Percentiles rank a stretch among this genome's conserved stretches.
Conservation (phyloP, 1,140 invertebrate species). For the Oscheius sp. region DNA sequence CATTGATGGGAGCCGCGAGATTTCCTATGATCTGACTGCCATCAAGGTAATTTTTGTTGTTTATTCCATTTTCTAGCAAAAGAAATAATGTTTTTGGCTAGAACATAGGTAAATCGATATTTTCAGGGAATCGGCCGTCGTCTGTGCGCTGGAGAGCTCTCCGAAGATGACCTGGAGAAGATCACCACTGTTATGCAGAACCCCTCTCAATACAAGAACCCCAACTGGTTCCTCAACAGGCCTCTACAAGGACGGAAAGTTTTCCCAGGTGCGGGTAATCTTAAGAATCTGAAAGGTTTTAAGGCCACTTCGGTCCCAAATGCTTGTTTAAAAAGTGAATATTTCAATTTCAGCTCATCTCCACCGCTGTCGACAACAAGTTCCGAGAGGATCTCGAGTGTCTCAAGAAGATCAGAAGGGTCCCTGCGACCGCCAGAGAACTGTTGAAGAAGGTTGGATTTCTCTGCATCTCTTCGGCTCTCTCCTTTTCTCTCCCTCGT, state of each 20-base stretch:
- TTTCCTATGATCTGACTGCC: slow-evolving; percentile 94
- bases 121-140: slow-evolving; percentile 80
- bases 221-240: slow-evolving; percentile 98
- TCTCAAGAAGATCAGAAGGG: slow-evolving; percentile 94
- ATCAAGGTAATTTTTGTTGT: too few species aligned
- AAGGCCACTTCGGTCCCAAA: not conserved
- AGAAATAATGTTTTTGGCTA: not conserved
- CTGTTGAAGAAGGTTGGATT: too few species aligned
- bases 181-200: slow-evolving; percentile 92
- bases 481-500: too few species aligned
- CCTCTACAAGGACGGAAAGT: slow-evolving; percentile 98
- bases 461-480: too few species aligned
- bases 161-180: slow-evolving; percentile 97
- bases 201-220: slow-evolving; percentile 96
- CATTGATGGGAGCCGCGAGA: slow-evolving; percentile 94
- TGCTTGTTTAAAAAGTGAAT: not conserved
- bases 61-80: not conserved
- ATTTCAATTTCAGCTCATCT: slow-evolving; percentile 69
- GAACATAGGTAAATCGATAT: not conserved
- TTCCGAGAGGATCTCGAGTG: slow-evolving; percentile 94
- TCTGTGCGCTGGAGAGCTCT: slow-evolving; percentile 93
- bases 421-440: too few species aligned
- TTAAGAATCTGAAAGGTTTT: not conserved
- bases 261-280: slow-evolving; percentile 74
- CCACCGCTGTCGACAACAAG: slow-evolving; percentile 86